Evolutionary conservation across 2,113 vertebrate genomes (phyloP), one percentile per base, ranked within the genome.

Genomic region (Proterorhinus semilunaris): DNA sequence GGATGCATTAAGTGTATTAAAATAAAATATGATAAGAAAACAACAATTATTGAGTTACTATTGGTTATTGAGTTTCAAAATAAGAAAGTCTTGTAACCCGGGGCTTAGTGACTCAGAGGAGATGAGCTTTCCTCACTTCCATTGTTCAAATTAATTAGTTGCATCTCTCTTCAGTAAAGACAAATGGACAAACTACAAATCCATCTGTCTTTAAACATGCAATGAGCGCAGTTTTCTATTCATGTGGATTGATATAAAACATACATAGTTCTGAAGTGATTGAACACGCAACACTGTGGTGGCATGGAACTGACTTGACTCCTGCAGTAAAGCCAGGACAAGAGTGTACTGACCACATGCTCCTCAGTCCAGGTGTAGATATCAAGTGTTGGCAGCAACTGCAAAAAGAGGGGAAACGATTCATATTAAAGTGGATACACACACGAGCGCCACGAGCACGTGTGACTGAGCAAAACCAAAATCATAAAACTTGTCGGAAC

Each of bases 361-460:
- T 98, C 96, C 83, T 99, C 96, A 0, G 95, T 96, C 98, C 98
- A 99, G 1, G 94, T 87, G 76, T 94, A 92, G 82, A 99, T 98
- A 86, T 97, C 95, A 87, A 97, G 95, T 69, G 94, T 96, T 76
- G 98, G 98, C 86, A 99, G 94, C 92, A 99, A 86, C 98, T 99
- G 93, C 15, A 58, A 57, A 78, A 78, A 69, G 92, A 87, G 93
- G 54, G 93, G 82, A 87, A 90, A 85, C 71, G 53, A 63, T 3
- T 72, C 12, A 68, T 71, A 11, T 71, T n/a, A 44, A 61, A 57
- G 27, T 27, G 71, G 43, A 53, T 76, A 43, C 36, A 42, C 55
- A 13, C 54, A 63, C 5, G 27, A 36, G 27, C 27, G 27, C 3
- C 27, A 77, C 49, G 64, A 58, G 49, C 63, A 17, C 67, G 47